These are phyloP conservation scores for Prunella strophiata DNA, from an alignment of 2,797 vertebrate species.

Conservation along the genomic window DNA sequence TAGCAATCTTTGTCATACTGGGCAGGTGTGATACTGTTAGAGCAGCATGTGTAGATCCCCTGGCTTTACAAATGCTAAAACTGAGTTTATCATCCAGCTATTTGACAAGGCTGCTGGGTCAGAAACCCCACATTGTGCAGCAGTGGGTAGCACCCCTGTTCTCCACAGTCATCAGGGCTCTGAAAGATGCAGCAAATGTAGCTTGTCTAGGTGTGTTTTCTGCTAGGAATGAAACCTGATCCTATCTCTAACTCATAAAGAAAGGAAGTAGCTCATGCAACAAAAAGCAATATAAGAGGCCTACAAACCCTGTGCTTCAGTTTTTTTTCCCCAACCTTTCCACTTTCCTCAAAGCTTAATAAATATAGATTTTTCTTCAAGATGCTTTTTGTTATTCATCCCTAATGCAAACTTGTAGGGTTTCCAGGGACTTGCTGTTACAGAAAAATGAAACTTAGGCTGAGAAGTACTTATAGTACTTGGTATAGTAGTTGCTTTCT, in stretches of 20 bases:
- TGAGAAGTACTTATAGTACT: not conserved
- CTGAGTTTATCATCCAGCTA: not conserved
- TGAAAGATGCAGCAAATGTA: not conserved
- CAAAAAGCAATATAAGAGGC: not conserved
- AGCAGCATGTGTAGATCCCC: not conserved
- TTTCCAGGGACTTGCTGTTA: not conserved
- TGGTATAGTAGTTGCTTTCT: not conserved
- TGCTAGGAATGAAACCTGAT: not conserved
- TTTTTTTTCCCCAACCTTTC: not conserved
- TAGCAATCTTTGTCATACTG: not conserved
- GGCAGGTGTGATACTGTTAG: not conserved
- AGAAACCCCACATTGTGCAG: not conserved
- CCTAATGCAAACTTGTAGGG: not conserved
- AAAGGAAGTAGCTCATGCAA: not conserved
- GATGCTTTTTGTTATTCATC: not conserved
- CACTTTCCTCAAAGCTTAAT: not conserved
- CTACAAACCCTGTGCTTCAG: not conserved
- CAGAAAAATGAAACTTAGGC: not conserved
- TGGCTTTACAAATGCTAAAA: not conserved
- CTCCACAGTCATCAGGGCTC: not conserved
- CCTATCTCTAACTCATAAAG: not conserved
- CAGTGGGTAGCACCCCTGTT: not conserved
- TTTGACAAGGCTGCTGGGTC: not conserved
- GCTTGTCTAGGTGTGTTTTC: not conserved
- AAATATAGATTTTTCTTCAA: not conserved